These are phyloP conservation scores for Musca vetustissima DNA, from an alignment of 1,140 invertebrate species.

Conservation along the genomic window DNA sequence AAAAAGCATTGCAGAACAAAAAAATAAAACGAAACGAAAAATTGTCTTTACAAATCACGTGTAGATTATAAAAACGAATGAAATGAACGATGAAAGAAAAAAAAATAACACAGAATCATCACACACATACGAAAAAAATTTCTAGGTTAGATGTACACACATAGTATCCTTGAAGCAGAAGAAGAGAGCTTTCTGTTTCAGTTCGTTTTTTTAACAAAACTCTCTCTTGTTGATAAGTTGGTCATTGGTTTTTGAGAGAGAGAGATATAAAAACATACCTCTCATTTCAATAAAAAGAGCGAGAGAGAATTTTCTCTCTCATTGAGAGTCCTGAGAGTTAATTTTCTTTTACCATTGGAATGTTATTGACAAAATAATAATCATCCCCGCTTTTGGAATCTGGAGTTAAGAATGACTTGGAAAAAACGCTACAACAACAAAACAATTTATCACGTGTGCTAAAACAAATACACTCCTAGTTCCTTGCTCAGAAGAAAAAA, in stretches of 20 bases:
- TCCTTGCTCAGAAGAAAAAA: no score
- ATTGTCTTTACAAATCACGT: constrained; percentile 19
- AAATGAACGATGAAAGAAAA: no score
- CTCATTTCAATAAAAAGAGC: background rate
- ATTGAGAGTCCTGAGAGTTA: no score
- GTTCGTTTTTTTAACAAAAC: no score
- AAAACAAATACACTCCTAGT: no score
- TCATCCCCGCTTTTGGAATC: no score
- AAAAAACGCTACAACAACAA: no score
- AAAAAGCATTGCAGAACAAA: no score
- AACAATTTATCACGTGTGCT: constrained; percentile 11
- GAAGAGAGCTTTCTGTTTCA: background rate
- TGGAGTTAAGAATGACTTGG: no score
- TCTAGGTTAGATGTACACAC: constrained; percentile 23
- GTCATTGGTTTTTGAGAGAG: background rate
- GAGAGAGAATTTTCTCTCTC: background rate
- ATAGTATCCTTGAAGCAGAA: constrained; percentile 20
- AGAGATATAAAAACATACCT: background rate
- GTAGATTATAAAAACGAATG: constrained; percentile 13
- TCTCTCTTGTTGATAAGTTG: background rate
- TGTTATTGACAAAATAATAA: no score
- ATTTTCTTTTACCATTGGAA: no score
- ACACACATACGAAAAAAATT: background rate
- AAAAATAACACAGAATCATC: no score
- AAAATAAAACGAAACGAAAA: background rate